Evolutionary conservation across 30 jellyfish, hydroid and myxozoan species (phyloP), one percentile per base, ranked within the genome.

Genomic region (Chrysaora quinquecirrha): DNA sequence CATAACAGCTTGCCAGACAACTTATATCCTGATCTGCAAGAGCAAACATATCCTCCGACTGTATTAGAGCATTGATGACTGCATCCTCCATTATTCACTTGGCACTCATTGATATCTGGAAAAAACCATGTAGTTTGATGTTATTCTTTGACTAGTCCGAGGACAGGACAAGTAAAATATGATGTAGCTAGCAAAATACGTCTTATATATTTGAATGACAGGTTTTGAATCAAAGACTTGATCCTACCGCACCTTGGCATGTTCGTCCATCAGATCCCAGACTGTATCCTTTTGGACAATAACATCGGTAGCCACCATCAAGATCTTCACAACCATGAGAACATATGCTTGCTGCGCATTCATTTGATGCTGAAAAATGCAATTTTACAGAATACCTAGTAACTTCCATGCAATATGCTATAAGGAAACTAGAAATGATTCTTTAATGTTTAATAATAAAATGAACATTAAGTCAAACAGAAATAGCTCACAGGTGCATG

Each of bases 271-370:
- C 96, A 1, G 90, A 34, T 3, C 79, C 88, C 24, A 86, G 88
- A 23, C 14, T 73, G 61, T 94, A 94, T 0, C 99, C 99, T 34
- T 86, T 76, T 1, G 98, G 98, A 32, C 98, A 93, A 31, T 56
- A 86, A 38, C 99, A 94, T 49, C 89, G 87, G 70, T 69, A 94
- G 0, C 97, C 93, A 7, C 96, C 96, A 0, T 66, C 89, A 2
- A 85, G 90, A 68, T 94, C 94, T 66, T 85, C 89, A 73, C 99
- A 94, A 21, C 95, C 92, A 80, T 87, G 96, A n/a, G 79, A 67
- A 68, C 98, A 93, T 20, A 60, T 58, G 16, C 78, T 32, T 6
- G 75, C 62, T 21, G 78, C 67, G 66, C 98, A 93, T 38, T 93
- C 97, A 62, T 93, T 81, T 31, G 60, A 38, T 54, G 93, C 98